Evolutionary conservation across 2,888 invertebrate species (phyloP).

Genomic region (Ypsolopha scabrella): DNA sequence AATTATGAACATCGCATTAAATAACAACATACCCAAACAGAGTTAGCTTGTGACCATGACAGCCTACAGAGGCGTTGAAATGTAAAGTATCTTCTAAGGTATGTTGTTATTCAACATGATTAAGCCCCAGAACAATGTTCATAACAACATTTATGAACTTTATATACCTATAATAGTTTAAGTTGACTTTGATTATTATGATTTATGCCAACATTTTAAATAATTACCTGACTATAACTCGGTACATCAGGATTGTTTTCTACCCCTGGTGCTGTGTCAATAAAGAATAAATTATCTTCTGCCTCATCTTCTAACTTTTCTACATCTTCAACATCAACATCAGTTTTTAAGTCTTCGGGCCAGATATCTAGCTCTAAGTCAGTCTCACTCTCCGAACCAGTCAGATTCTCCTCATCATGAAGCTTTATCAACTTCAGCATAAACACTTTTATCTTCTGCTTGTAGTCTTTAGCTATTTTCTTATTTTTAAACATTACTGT

Average conservation of each 20-base stretch:
- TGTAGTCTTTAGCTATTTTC: conserved; percentile 50
- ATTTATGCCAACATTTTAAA: not conserved
- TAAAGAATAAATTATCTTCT: conserved; percentile 47
- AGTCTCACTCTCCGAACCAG: conserved; percentile 35
- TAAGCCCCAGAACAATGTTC: too few species aligned
- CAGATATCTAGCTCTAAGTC: conserved; percentile 50
- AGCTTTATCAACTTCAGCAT: conserved; percentile 50
- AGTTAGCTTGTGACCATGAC: too few species aligned
- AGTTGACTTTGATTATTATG: too few species aligned
- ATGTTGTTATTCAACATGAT: too few species aligned
- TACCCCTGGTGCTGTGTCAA: conserved; percentile 45
- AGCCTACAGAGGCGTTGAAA: too few species aligned
- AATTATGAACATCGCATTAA: too few species aligned
- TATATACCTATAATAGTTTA: too few species aligned
- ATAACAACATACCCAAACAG: too few species aligned
- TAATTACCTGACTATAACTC: conserved; percentile 40
- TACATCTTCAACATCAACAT: conserved; percentile 13
- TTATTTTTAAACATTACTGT: conserved; percentile 56
- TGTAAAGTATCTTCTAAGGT: too few species aligned
- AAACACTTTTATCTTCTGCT: conserved; percentile 54
- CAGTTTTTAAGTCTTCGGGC: conserved; percentile 42
- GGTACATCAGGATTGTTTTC: conserved; percentile 31
- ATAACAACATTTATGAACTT: too few species aligned
- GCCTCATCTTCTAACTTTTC: conserved; percentile 13
- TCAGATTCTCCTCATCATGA: conserved; percentile 24